These are phyloP conservation scores for Trichoplusia ni DNA, from an alignment of 1,140 invertebrate species.

Conservation along the genomic window DNA sequence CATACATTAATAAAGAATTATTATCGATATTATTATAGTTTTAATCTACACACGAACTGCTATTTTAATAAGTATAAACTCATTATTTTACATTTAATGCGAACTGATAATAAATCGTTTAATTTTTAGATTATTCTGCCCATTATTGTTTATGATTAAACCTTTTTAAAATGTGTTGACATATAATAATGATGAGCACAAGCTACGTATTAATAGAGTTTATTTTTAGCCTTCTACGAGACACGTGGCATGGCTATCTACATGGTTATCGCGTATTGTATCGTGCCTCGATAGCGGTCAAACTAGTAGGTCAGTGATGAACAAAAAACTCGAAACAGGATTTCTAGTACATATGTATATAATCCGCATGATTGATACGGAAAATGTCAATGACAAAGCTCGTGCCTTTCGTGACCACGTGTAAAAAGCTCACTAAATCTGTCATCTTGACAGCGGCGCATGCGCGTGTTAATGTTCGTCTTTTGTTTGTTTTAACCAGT, in stretches of 20 bases:
- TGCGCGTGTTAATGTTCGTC: neutral
- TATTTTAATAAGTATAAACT: too few species aligned
- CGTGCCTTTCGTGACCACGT: conserved; percentile 33
- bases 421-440: conserved; percentile 36
- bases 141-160: too few species aligned
- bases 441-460: conserved; percentile 14
- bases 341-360: conserved; percentile 64
- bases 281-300: conserved; percentile 9
- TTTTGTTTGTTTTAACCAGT: too few species aligned
- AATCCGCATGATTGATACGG: conserved; percentile 54
- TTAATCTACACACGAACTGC: too few species aligned
- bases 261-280: neutral
- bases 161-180: too few species aligned
- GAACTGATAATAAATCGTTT: too few species aligned
- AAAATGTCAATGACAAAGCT: conserved; percentile 61
- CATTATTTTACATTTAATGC: too few species aligned
- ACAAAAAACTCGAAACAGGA: conserved; percentile 66
- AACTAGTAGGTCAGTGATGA: conserved; percentile 16
- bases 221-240: neutral
- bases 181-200: too few species aligned
- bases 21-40: too few species aligned
- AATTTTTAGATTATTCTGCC: too few species aligned
- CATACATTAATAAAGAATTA: too few species aligned
- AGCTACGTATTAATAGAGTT: neutral
- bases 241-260: neutral